A percentile compares a stretch with the other conserved stretches of the same genome.
Conservation (phyloP, 2,797 vertebrate species). For the Enteromius paludinosus region DNA sequence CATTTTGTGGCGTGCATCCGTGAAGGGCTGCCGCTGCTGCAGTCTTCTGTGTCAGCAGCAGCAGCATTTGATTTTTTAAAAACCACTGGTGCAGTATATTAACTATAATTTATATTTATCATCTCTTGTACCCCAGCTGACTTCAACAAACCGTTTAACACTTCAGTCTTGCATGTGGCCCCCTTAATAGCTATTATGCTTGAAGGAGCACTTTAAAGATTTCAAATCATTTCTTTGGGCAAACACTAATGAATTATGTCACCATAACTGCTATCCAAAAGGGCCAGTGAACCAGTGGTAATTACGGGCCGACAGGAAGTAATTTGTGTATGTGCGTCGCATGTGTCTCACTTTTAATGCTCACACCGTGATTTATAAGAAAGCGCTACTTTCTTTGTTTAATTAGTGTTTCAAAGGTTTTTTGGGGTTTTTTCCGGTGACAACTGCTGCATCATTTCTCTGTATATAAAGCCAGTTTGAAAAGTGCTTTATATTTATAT, state of each 20-base stretch:
- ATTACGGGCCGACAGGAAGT: conserved; percentile 69
- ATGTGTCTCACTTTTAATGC: conserved; percentile 13
- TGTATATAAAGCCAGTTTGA: background rate
- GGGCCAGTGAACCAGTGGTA: conserved; percentile 70
- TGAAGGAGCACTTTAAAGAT: conserved; percentile 89
- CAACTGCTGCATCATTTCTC: background rate
- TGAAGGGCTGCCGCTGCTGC: conserved; percentile 33
- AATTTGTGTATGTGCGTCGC: conserved; percentile 24
- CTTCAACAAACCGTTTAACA: conserved; percentile 99
- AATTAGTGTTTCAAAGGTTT: background rate
- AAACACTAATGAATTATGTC: conserved; percentile 83
- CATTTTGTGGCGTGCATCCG: conserved; percentile 40
- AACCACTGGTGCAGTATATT: conserved; percentile 98
- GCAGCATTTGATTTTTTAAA: conserved; percentile 93
- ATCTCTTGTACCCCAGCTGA: conserved; percentile 92
- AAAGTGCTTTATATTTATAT: background rate
- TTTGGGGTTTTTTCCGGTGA: background rate
- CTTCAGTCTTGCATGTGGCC: conserved; percentile 90
- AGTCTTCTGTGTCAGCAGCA: conserved; percentile 83
- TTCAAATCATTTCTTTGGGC: conserved; percentile 81
- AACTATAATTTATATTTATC: conserved; percentile 99
- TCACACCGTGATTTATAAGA: conserved; percentile 9
- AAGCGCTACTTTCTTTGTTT: conserved; percentile 1
- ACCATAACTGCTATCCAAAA: conserved; percentile 73
- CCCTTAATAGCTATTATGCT: conserved; percentile 98